Base-by-base conservation (phyloP, 2,113 vertebrate genomes). In the Centropristis striata region DNA sequence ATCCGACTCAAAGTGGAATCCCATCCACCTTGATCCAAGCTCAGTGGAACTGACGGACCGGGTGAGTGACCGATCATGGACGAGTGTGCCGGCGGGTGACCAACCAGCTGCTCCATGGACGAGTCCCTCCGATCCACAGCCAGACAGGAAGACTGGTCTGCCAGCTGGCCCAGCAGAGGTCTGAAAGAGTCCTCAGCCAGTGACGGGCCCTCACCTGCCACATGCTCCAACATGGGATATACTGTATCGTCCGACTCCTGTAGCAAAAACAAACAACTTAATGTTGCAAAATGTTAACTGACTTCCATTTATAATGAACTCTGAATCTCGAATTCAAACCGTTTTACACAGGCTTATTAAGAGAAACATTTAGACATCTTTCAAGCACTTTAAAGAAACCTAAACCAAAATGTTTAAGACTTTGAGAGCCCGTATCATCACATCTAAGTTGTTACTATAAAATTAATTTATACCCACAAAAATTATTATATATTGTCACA, bases 41-140 rank as follows among this genome's bases (percentile, higher is more conserved):
- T 51, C 9, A 8, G 14, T 0, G 76, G 82, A 1, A n/a, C 23
- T 0, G 61, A 23, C 10, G n/a, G 44, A 21, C 53, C 61, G 0
- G 76, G 73, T 0, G 42, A 76, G 15, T 67, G 88, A 32, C 74
- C 78, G 0, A 94, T 93, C 72, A 88, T 20, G 0, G 93, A 93
- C 0, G 91, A 94, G 32, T 92, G 86, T 64, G 90, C 89, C 0
- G 88, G 90, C 0, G 91, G 93, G 0, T 88, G 91, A 20, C 90
- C 86, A 0, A 93, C 71, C 8, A 91, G 66, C 0, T 36, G 83
- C 64, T 78, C 85, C 75, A 88, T 53, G n/a, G 44, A 14, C 0
- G 25, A 65, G 21, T 85, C 74, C 41, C 84, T 78, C 0, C 75
- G 75, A 8, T 89, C 88, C 0, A 27, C 64, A 4, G 53, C 6